These are phyloP conservation scores for Aldabrachelys gigantea DNA, from an alignment of 2,113 vertebrate genomes.

Conservation along the genomic window DNA sequence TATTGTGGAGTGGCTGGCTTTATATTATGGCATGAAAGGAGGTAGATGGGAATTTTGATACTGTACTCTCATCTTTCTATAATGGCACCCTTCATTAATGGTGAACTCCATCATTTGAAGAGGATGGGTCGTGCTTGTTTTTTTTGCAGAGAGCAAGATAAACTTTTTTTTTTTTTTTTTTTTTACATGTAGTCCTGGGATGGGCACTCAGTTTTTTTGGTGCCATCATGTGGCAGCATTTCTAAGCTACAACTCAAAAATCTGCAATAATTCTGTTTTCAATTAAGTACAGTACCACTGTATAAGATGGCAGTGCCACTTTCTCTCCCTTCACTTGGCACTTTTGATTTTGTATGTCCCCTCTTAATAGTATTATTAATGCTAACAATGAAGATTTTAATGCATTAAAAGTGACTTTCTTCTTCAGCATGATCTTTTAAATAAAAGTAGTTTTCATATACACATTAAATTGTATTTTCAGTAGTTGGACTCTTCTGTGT, in stretches of 20 bases:
- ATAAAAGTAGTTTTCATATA: not conserved
- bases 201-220: not conserved
- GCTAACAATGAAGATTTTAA: not conserved
- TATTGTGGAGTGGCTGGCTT: not conserved
- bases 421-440: not conserved
- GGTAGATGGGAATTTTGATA: not conserved
- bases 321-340: fast-evolving
- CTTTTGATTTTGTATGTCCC: not conserved
- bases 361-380: not conserved
- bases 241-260: not conserved
- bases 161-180: not conserved
- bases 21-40: not conserved
- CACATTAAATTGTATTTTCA: not conserved
- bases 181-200: not conserved
- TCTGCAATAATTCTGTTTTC: not conserved
- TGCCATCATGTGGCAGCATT: constrained; percentile 44
- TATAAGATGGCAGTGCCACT: not conserved
- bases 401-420: not conserved
- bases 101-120: not conserved
- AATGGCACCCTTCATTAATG: not conserved
- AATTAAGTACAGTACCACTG: not conserved
- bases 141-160: fast-evolving
- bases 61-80: not conserved
- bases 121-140: not conserved
- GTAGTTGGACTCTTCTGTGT: not conserved